Evolutionary conservation across 2,888 invertebrate species (phyloP).

Genomic region (Drosophila stalkeri): DNA sequence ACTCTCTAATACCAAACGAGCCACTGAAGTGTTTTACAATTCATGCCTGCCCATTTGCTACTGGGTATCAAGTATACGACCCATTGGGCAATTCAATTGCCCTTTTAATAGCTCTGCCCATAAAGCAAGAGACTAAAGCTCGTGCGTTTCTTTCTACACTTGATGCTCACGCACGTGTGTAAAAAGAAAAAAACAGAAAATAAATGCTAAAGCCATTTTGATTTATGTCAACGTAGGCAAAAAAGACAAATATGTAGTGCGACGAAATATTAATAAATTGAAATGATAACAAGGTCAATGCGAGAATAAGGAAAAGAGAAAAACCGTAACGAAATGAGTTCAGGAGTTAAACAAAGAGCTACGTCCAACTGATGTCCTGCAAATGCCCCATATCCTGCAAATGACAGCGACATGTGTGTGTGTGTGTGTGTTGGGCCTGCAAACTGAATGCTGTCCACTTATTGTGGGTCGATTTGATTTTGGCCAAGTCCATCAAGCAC

Average conservation of each 20-base stretch:
- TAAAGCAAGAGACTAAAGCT: slow-evolving; percentile 34
- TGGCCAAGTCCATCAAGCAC: slow-evolving; percentile 59
- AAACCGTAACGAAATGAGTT: slow-evolving; percentile 16
- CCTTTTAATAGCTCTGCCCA: slow-evolving; percentile 29
- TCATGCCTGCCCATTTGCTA: background rate
- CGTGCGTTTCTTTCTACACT: slow-evolving; percentile 27
- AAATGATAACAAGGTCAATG: slow-evolving; percentile 50
- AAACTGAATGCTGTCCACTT: slow-evolving; percentile 18
- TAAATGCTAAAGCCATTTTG: slow-evolving; percentile 44
- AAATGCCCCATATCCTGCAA: slow-evolving; percentile 45
- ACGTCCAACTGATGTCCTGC: slow-evolving; percentile 13
- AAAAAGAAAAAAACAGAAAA: slow-evolving; percentile 27
- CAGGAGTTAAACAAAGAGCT: slow-evolving; percentile 34
- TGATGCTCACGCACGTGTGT: slow-evolving; percentile 41
- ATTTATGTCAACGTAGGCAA: slow-evolving; percentile 49
- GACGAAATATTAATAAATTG: slow-evolving; percentile 69
- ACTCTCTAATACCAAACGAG: background rate
- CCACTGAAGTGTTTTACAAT: background rate
- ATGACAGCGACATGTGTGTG: slow-evolving; percentile 45
- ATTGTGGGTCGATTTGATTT: slow-evolving; percentile 52
- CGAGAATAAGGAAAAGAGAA: slow-evolving; percentile 15
- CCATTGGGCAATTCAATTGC: slow-evolving; percentile 39
- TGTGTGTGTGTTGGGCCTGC: background rate
- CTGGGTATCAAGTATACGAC: slow-evolving; percentile 19
- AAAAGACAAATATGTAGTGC: slow-evolving; percentile 26